Conservation (phyloP, 2,797 vertebrate genomes). For the Urophycis tenuis region DNA sequence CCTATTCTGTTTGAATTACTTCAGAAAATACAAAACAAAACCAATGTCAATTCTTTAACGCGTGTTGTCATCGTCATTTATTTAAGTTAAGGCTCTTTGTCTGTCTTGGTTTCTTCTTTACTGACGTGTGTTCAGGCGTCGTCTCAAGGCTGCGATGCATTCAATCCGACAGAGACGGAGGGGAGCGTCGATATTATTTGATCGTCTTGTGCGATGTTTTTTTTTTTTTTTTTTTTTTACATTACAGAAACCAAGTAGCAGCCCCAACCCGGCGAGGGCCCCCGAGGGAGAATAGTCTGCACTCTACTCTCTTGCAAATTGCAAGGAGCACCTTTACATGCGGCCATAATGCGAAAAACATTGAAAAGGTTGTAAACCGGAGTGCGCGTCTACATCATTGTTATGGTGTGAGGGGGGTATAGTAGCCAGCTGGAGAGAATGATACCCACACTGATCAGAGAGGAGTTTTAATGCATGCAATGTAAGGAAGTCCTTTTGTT, state of each 20-base stretch:
- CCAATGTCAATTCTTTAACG: not conserved
- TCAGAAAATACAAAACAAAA: not conserved
- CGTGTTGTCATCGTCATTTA: not conserved
- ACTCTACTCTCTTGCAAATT: not conserved
- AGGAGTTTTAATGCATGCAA: not conserved
- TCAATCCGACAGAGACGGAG: too few relatives aligned
- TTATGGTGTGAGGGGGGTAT: not conserved
- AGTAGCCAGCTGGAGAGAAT: not conserved
- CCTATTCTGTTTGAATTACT: not conserved
- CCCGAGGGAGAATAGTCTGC: not conserved
- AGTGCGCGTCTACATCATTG: not conserved
- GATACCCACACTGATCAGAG: not conserved
- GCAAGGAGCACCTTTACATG: not conserved
- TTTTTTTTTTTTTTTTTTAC: too few relatives aligned
- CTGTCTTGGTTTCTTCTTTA: not conserved
- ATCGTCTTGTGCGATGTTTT: not conserved
- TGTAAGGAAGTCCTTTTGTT: not conserved
- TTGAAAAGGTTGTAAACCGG: not conserved
- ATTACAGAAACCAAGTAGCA: not conserved
- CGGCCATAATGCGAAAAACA: too few relatives aligned
- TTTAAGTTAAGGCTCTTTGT: not conserved
- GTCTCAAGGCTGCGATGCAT: too few relatives aligned
- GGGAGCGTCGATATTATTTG: too few relatives aligned
- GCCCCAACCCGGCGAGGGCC: not conserved
- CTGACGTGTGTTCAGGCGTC: not conserved